Conservation (phyloP, 2,113 vertebrate species). For the Chrysemys picta region DNA sequence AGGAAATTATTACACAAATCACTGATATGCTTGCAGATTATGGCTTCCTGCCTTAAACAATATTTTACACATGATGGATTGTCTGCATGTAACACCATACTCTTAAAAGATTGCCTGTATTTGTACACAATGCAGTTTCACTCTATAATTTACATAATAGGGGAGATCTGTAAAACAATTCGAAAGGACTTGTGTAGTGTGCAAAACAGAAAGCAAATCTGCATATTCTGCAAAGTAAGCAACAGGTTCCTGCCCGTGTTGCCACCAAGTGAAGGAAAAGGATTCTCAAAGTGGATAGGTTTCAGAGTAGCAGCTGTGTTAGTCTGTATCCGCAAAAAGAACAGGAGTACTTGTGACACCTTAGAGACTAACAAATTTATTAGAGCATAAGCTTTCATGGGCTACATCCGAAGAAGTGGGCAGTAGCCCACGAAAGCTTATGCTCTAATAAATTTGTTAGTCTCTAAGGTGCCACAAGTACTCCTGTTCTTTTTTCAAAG, state of each 20-base stretch:
- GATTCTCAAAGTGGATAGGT: not conserved
- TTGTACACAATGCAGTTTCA: not conserved
- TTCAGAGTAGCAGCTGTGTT: too few relatives aligned
- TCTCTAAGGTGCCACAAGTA: too few relatives aligned
- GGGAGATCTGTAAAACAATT: not conserved
- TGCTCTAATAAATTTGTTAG: too few relatives aligned
- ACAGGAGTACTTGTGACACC: too few relatives aligned
- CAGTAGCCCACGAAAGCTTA: too few relatives aligned
- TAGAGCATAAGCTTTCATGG: too few relatives aligned
- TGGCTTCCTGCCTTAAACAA: not conserved
- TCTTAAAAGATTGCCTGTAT: not conserved
- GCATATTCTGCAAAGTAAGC: not conserved
- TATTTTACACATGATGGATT: not conserved
- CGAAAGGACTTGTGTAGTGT: not conserved
- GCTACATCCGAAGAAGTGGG: too few relatives aligned
- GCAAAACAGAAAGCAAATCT: not conserved
- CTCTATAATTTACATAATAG: not conserved
- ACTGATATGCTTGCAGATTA: not conserved
- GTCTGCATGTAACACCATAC: rapidly evolving
- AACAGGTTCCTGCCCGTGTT: not conserved
- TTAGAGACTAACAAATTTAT: too few relatives aligned
- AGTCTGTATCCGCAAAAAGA: too few relatives aligned
- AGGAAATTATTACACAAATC: not conserved
- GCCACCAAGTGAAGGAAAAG: not conserved
- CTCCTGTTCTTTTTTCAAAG: not conserved